phyloP scores from a whole-genome alignment of 2,888 invertebrate species.

The Torymus auratus region DNA sequence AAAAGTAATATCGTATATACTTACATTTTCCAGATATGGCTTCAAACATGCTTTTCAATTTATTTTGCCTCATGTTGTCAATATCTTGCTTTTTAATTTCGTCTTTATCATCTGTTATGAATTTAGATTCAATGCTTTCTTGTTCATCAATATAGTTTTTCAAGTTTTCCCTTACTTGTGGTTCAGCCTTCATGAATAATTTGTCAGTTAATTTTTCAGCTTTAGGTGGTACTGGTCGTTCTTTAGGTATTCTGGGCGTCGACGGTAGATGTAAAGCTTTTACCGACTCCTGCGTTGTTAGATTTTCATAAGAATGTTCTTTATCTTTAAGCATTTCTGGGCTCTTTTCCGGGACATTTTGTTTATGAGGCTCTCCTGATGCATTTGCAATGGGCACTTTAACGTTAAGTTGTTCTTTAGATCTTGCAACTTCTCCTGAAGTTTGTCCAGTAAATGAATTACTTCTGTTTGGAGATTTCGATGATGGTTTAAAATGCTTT shows the following conservation, averaged over 20 bases:
- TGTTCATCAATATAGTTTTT: conserved; percentile 71
- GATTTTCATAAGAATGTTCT: conserved; percentile 6
- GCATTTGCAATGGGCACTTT: conserved; percentile 28
- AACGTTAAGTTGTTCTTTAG: conserved; percentile 52
- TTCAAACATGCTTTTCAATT: conserved; percentile 74
- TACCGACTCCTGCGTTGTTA: background rate
- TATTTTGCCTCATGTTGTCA: conserved; percentile 72
- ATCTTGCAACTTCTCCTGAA: conserved; percentile 26
- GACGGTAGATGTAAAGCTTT: background rate
- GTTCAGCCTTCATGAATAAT: conserved; percentile 73
- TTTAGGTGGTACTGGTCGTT: conserved; percentile 1
- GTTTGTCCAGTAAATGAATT: conserved; percentile 1
- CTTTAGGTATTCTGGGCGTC: conserved; percentile 23
- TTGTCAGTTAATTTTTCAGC: conserved; percentile 63
- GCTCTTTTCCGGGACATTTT: conserved; percentile 19
- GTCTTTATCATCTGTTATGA: conserved; percentile 69
- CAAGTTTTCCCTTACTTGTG: conserved; percentile 70
- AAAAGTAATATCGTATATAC: conserved; percentile 8
- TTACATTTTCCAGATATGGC: conserved; percentile 74
- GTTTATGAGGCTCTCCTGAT: conserved; percentile 25
- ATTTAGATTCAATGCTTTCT: conserved; percentile 66
- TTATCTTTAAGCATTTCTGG: conserved; percentile 3
- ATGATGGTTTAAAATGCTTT: conserved; percentile 72
- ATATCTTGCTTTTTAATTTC: conserved; percentile 75
- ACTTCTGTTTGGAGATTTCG: conserved; percentile 50